Evolutionary conservation across 2,888 invertebrate species (phyloP), one percentile per base, ranked within the genome.

Genomic region (Cataglyphis cursor): DNA sequence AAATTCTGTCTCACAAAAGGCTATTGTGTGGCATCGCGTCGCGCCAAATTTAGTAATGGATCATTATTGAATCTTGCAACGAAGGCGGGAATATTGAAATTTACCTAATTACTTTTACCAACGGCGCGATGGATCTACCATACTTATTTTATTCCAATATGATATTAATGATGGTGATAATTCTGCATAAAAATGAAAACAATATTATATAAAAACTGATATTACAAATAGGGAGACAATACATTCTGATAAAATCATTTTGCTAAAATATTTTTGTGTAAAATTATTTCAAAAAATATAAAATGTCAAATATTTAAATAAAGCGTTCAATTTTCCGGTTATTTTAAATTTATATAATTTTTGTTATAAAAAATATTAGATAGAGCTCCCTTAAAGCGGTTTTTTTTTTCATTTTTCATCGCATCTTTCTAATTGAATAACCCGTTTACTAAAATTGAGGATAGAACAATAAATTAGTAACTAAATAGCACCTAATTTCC

Each of bases 1-100:
- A 54, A 87, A 87, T 89, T 87, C 44, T 65, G 78, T 21, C 62
- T 18, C 80, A 66, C 83, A 64, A 85, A 86, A 73, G 75, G 64
- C 10, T 35, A 31, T 15, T 18, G 76, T 41, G 62, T 21, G 41
- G 74, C 54, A 51, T 54, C 57, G 21, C 31, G 66, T 24, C 59
- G 51, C 18, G 41, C 51, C 85, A 38, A 85, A 88, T 82, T 88
- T 75, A 82, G 54, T 64, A 66, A 78, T 59, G 64, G 84, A 87
- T 87, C 88, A 85, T 83, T 85, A 80, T 81, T 64, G 64, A 74
- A 31, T 51, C 62, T n/a, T 48, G 74, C 28, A 73, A 28, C 38
- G 10, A 75, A 57, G 64, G 65, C 76, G 65, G 59, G 41, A 21
- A 62, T 59, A 80, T 80, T 73, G 35, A 57, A 82, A 64, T 75